Base-by-base conservation (phyloP, 1,140 invertebrate genomes). In the Orchesella cincta region DNA sequence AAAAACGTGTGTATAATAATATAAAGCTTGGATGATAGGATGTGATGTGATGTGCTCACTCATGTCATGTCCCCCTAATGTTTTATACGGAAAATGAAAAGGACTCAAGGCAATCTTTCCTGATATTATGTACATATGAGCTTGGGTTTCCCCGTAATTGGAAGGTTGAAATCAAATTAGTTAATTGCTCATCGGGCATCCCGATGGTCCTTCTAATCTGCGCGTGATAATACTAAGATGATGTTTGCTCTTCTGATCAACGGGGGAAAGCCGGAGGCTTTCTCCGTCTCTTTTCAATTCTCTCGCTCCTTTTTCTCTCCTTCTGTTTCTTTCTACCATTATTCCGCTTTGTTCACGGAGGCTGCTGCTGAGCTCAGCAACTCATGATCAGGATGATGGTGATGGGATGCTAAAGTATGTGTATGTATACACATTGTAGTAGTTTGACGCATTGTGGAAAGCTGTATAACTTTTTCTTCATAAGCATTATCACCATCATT, bases 221-320 rank as follows among this genome's bases (percentile, higher is more conserved):
- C 78, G 78, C 79, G 76, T 83, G 80, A 83, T 82, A 83, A 82
- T 83, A 82, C 78, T 83, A 81, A 82, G 79, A 83, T 82, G 82
- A 80, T 83, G 81, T 83, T 81, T 82, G 74, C 79, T 75, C 79
- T 81, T 78, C 46, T 79, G 74, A 81, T 80, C 77, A 82, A 78
- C 71, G 51, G 62, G 73, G 35, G 29, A 67, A 67, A 67, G 62
- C 62, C 62, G 62, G 62, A 67, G 62, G 62, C 62, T 67, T 67
- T 67, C 62, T 67, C 31, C 31, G 8, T 67, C 31, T 67, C 62
- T 67, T 33, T 16, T 26, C 62, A 67, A 67, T 67, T 33, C 33
- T 31, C 23, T 67, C 31, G 3, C 62, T 33, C 5, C 26, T 62
- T 26, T 33, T 29, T 67, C 31, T 67, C 62, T 67, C 31, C 62